Evolutionary conservation across 2,888 invertebrate species (phyloP), one percentile per base, ranked within the genome.

Genomic region (Rhopalosiphum nymphaeae): DNA sequence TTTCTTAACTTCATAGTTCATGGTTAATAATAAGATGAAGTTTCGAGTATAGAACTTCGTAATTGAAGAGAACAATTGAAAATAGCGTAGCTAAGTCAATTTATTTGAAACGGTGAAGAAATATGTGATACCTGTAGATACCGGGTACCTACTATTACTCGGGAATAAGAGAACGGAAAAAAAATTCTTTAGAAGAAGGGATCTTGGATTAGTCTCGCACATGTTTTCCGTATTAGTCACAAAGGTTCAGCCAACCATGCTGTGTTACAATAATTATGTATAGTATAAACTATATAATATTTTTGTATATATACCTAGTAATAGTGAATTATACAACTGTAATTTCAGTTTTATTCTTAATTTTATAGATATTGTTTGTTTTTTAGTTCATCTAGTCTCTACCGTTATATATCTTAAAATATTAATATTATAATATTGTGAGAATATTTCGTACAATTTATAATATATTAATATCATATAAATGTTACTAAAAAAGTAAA

Each of bases 121-220:
- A 26, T 36, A 91, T 78, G 26, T 36, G 46, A 46, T 86, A 86
- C 46, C 46, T 46, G 16, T 9, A 56, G n/a, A 9, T 88, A 25
- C 21, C 36, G 3, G n/a, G 85, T 56, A 53, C 29, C 16, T 90
- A 78, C n/a, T 13, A 53, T 16, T 78, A 49, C 9, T 49, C 25
- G 53, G 42, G 92, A 61, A 88, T 46, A 87, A 88, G 49, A 67
- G 36, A 36, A 85, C 25, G 46, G 44, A 88, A 92, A 86, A 92
- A 86, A 89, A 56, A 53, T 89, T 89, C 44, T 89, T 89, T 85
- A 42, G 49, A 57, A 57, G 84, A 84, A 93, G 85, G 93, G 84
- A 90, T 89, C 25, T 93, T 36, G 57, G 90, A 93, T 93, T 93
- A 93, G 93, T 93, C 93, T 93, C 93, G 89, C 84, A 93, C 93